A percentile compares a stretch with the other conserved stretches of the same genome.
phyloP scores from a whole-genome alignment of 1,140 invertebrate genomes.

The Drosophila orosa region DNA sequence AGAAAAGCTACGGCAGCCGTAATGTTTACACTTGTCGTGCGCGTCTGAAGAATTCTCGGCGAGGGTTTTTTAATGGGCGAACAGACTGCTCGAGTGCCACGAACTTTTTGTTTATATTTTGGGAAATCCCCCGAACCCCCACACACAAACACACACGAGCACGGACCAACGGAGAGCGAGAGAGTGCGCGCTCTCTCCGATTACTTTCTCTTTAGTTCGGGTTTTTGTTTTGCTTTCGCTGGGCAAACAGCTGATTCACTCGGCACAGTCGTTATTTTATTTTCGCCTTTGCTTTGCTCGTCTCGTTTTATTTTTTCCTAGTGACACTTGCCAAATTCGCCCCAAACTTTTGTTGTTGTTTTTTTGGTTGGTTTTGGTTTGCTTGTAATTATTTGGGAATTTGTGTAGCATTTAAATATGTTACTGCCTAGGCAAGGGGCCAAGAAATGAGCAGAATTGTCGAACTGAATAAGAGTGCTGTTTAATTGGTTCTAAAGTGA shows the following conservation, averaged over 20 bases:
- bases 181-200: constrained; percentile 15
- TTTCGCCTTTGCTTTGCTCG: constrained; percentile 36
- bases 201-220: constrained; percentile 17
- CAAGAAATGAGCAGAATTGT: constrained; percentile 17
- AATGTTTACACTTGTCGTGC: constrained; percentile 36
- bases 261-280: constrained; percentile 30
- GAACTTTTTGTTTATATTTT: constrained; percentile 40
- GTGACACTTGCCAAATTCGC: constrained; percentile 39
- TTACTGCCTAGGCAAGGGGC: constrained; percentile 34
- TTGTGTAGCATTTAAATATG: constrained; percentile 24
- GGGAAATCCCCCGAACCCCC: constrained; percentile 9
- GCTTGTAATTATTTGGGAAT: constrained; percentile 42
- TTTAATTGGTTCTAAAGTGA: constrained; percentile 11
- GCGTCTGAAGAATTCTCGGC: constrained; percentile 10
- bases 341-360: constrained; percentile 4
- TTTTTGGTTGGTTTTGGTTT: constrained; percentile 3
- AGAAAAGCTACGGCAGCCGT: constrained; percentile 1
- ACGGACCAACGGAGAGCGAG: constrained; percentile 15
- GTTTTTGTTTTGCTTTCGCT: constrained; percentile 50
- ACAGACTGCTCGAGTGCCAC: constrained; percentile 38
- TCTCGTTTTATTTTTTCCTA: constrained; percentile 1
- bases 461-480: constrained; percentile 6
- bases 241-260: constrained; percentile 59
- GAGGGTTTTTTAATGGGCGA: constrained; percentile 40
- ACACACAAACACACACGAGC: background rate